Evolutionary conservation across 2,797 vertebrate species (phyloP), one percentile per base, ranked within the genome.

Genomic region (Ptychadena robeensis): DNA sequence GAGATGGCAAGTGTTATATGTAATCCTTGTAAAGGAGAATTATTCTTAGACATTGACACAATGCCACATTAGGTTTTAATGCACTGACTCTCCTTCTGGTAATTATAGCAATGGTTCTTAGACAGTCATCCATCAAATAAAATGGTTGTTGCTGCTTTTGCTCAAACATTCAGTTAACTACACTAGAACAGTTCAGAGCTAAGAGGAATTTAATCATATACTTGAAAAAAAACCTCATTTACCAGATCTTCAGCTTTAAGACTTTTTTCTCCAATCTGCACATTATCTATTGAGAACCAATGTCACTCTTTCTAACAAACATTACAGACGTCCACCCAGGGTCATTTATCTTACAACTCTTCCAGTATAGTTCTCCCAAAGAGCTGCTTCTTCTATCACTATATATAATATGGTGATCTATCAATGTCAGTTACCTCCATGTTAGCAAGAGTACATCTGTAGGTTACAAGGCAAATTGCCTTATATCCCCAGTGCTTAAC

Each of bases 381-480:
- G 86, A 86, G 68, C 74, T 86, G 83, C 86, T 88, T 86, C 88
- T 87, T 89, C 61, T 87, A 83, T 87, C 76, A 63, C 83, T 15
- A 22, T 0, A 83, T 87, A 28, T 90, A 90, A 87, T 86, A 82
- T 85, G 79, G 85, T 86, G 27, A 88, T 83, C 88, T 87, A 74
- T 86, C 85, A 80, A 82, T 89, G 88, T 88, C 86, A 67, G 8
- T 85, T 68, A 38, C 78, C 86, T 86, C 63, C 32, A 82, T 88
- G 22, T 28, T 81, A 82, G 69, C 68, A 73, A 83, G 77, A 91
- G 53, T 83, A 84, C 79, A 73, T 64, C 84, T 81, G 67, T 70
- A 63, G 82, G 61, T 35, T 86, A 38, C 40, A 79, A 65, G 2
- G 69, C 75, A 74, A 73, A 6, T 38, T n/a, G 69, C 59, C 75